Percentiles rank a stretch among this genome's conserved stretches.
Evolutionary conservation across 2,113 vertebrate genomes (phyloP).

Genomic region (Meriones unguiculatus): DNA sequence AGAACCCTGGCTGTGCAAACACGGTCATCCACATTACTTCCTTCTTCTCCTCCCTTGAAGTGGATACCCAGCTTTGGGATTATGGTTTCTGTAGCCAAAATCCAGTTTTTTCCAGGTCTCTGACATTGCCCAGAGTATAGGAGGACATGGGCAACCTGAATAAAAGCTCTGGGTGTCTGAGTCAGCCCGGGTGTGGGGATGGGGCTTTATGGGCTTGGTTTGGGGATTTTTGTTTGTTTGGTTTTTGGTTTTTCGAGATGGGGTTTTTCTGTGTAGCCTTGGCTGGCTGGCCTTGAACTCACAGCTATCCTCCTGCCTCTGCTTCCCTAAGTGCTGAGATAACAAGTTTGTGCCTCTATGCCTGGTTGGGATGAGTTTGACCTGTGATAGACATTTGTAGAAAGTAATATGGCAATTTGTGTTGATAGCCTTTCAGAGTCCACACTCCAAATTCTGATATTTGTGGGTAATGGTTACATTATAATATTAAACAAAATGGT

Average conservation of each 20-base stretch:
- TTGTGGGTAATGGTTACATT: not conserved
- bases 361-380: not conserved
- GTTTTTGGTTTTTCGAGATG: too few relatives aligned
- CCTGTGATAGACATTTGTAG: slow-evolving; percentile 45
- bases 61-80: not conserved
- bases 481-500: not conserved
- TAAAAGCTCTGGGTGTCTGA: not conserved
- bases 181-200: not conserved
- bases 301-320: too few relatives aligned
- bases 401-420: slow-evolving; percentile 26
- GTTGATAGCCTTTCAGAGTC: slow-evolving; percentile 44
- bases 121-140: not conserved
- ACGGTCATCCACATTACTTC: not conserved
- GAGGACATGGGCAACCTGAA: not conserved
- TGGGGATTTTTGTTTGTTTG: too few relatives aligned
- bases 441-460: slow-evolving; percentile 6
- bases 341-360: too few relatives aligned
- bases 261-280: too few relatives aligned
- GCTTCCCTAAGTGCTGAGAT: too few relatives aligned
- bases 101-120: not conserved
- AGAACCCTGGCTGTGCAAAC: not conserved
- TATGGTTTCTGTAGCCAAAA: not conserved
- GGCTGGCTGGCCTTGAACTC: too few relatives aligned
- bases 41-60: not conserved
- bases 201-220: not conserved